phyloP scores from a whole-genome alignment of 2,888 invertebrate genomes.

The Deroplatys truncata region DNA sequence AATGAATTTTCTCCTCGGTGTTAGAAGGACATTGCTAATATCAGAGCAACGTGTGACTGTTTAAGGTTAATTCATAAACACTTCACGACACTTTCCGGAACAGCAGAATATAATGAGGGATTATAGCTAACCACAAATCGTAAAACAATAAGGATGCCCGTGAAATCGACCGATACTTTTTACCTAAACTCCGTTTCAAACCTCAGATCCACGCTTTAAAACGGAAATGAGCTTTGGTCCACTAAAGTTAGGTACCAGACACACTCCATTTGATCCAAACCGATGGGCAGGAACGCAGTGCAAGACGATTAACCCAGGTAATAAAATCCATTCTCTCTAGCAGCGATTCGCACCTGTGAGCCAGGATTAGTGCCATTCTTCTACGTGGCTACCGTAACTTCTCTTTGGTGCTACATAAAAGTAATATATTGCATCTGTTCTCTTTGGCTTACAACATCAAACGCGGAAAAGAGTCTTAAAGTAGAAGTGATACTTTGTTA shows the following conservation, averaged over 20 bases:
- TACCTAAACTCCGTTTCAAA: background rate
- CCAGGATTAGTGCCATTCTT: background rate
- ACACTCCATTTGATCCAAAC: background rate
- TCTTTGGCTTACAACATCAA: background rate
- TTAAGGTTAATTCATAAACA: no score
- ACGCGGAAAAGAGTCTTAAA: background rate
- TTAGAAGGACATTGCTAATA: no score
- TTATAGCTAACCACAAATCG: no score
- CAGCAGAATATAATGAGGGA: no score
- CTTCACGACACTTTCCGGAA: no score
- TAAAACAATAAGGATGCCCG: no score
- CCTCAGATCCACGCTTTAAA: background rate
- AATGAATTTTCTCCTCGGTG: no score
- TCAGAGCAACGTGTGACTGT: fast-evolving
- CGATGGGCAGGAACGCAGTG: background rate
- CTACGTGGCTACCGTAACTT: background rate
- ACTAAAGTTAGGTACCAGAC: background rate
- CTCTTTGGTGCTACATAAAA: background rate
- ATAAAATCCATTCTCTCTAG: background rate
- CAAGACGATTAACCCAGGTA: background rate
- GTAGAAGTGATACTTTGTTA: background rate
- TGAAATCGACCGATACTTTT: no score
- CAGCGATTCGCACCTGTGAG: background rate
- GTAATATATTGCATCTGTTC: background rate
- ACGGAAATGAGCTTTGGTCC: background rate